Percentiles rank a stretch among this genome's conserved stretches.
phyloP scores from a whole-genome alignment of 2,113 vertebrate species.

The Gnathonemus longibarbis region DNA sequence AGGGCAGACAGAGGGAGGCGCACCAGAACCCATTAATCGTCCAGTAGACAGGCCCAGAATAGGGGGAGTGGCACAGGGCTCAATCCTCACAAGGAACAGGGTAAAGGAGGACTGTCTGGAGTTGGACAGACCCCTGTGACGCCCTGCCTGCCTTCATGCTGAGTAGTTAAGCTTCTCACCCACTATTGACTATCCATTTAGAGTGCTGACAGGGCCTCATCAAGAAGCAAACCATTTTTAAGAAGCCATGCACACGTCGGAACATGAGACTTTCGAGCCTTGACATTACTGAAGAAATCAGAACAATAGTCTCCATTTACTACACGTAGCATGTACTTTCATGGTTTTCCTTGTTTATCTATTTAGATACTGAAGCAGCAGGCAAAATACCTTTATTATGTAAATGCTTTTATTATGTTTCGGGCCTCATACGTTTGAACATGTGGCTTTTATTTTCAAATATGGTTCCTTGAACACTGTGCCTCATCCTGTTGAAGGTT shows the following conservation, averaged over 20 bases:
- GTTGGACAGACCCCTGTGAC: neutral
- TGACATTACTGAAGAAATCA: neutral
- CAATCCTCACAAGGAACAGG: neutral
- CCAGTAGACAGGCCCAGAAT: slow-evolving; percentile 7
- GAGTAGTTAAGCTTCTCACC: neutral
- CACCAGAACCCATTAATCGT: slow-evolving; percentile 2
- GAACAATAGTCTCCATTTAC: neutral
- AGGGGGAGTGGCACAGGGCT: neutral
- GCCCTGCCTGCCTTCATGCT: neutral
- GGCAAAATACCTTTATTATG: neutral
- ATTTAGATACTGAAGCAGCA: neutral
- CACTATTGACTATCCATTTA: neutral
- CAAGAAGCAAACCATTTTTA: neutral
- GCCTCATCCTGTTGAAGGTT: neutral
- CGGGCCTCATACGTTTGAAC: neutral
- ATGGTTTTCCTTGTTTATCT: neutral
- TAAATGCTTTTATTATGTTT: neutral
- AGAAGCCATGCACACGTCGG: neutral
- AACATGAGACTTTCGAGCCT: neutral
- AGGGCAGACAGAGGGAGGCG: neutral
- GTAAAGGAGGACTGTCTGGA: neutral
- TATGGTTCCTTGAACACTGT: neutral
- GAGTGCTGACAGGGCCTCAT: neutral
- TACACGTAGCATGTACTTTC: neutral
- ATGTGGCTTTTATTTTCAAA: neutral